Percentiles rank a stretch among this genome's conserved stretches.
phyloP scores from a whole-genome alignment of 2,888 invertebrate genomes.

The Stegophylla sp. region DNA sequence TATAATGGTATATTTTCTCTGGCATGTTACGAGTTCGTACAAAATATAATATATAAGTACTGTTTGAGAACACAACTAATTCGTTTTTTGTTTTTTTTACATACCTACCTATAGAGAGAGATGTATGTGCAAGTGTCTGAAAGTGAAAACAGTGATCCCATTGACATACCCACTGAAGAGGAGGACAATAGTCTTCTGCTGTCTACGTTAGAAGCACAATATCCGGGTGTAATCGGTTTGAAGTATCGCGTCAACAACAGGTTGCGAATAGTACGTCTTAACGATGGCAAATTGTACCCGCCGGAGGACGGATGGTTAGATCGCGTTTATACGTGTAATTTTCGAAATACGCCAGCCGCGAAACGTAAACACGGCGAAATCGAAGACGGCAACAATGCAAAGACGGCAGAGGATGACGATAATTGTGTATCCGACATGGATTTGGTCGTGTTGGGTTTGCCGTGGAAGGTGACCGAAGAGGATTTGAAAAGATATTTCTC shows the following conservation, averaged over 20 bases:
- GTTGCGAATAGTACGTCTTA: constrained; percentile 79
- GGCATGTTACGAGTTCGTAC: no score
- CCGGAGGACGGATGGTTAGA: constrained; percentile 89
- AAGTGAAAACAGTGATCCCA: constrained; percentile 83
- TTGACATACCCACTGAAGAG: constrained; percentile 93
- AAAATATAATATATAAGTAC: no score
- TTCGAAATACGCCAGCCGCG: constrained; percentile 72
- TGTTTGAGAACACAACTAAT: neutral
- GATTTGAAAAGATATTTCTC: constrained; percentile 95
- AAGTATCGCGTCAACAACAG: constrained; percentile 91
- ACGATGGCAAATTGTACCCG: constrained; percentile 89
- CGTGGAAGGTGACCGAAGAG: constrained; percentile 97
- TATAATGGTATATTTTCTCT: no score
- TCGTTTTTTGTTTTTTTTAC: constrained; percentile 27
- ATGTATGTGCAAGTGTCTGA: constrained; percentile 87
- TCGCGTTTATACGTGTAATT: constrained; percentile 70
- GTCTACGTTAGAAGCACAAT: constrained; percentile 93
- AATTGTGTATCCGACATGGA: constrained; percentile 96
- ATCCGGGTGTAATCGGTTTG: constrained; percentile 95
- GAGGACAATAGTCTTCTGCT: constrained; percentile 92
- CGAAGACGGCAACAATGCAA: constrained; percentile 86
- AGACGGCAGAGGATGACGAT: constrained; percentile 89
- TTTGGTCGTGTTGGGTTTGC: constrained; percentile 94
- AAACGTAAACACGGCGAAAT: constrained; percentile 95
- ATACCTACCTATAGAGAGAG: no score